Evolutionary conservation across 2,113 vertebrate genomes (phyloP), one percentile per base, ranked within the genome.

Genomic region (Shinisaurus crocodilurus): DNA sequence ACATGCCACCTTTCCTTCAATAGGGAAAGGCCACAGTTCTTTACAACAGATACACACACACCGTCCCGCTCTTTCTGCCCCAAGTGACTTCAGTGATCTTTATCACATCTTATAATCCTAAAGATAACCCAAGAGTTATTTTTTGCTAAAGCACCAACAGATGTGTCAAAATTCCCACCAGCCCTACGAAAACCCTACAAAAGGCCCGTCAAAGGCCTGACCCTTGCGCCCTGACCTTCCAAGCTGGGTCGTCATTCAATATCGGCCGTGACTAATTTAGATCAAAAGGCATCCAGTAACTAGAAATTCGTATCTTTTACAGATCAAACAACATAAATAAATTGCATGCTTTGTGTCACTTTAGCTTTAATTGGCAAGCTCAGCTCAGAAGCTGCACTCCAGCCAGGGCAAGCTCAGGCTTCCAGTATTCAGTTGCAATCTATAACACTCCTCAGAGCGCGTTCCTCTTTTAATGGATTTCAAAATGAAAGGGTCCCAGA

Each of bases 211-310:
- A 91, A 0, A 48, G 72, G 82, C 82, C 85, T 80, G 89, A 92
- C 37, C 57, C 50, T 1, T 57, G 10, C 23, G 54, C 88, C 54
- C 18, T 1, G 43, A 92, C 90, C 92, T 92, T 91, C 87, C 45
- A 37, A 83, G 57, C 85, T 88, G 40, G 82, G 70, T 45, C 37
- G n/a, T 93, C 86, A 88, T 60, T 87, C 6, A 10, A 48, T 82
- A 69, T 32, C 34, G 45, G 83, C 40, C 18, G 88, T 87, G 82
- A 90, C 74, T 85, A 90, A 93, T 83, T 93, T 81, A 91, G 82
- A 94, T 91, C 90, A 91, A 94, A 94, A 95, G 86, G 86, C 90
- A 93, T 37, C 45, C 80, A 88, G 89, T 34, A 82, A 89, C 37
- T 60, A 67, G 74, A 93, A 91, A 43, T 90, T 48, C 25, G n/a